These are phyloP conservation scores for Dicyrtomina minuta DNA, from an alignment of 2,888 invertebrate genomes.

Conservation along the genomic window DNA sequence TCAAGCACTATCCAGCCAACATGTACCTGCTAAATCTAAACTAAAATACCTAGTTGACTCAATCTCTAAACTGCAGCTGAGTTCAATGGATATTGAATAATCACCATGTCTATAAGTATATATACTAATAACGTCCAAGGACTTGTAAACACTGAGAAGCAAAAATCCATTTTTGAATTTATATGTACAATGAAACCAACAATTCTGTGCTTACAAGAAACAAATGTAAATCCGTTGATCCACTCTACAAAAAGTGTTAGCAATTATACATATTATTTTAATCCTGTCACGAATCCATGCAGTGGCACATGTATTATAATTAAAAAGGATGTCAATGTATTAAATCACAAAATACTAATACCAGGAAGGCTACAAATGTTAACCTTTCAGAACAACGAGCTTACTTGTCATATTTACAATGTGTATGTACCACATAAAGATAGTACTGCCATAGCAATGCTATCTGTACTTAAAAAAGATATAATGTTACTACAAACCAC, in stretches of 20 bases:
- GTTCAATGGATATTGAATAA: background rate
- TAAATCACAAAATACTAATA: background rate
- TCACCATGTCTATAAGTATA: background rate
- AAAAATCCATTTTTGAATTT: background rate
- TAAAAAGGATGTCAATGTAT: background rate
- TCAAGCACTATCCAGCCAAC: no score
- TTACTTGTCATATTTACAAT: no score
- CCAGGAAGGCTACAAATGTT: background rate
- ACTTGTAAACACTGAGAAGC: background rate
- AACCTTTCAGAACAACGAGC: no score
- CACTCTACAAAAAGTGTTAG: background rate
- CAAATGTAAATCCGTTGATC: background rate
- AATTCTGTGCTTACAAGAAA: constrained; percentile 3
- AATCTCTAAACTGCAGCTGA: no score
- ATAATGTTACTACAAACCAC: no score
- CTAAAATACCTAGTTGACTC: no score
- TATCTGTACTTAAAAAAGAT: no score
- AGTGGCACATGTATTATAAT: background rate
- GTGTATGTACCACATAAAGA: no score
- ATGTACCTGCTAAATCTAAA: background rate
- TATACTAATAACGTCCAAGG: constrained; percentile 2
- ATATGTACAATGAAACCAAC: background rate
- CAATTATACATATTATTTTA: background rate
- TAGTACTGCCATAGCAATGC: no score
- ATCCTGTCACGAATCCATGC: background rate